These are phyloP conservation scores for Amazona vittata DNA, from an alignment of 2,113 vertebrate species.

Conservation along the genomic window DNA sequence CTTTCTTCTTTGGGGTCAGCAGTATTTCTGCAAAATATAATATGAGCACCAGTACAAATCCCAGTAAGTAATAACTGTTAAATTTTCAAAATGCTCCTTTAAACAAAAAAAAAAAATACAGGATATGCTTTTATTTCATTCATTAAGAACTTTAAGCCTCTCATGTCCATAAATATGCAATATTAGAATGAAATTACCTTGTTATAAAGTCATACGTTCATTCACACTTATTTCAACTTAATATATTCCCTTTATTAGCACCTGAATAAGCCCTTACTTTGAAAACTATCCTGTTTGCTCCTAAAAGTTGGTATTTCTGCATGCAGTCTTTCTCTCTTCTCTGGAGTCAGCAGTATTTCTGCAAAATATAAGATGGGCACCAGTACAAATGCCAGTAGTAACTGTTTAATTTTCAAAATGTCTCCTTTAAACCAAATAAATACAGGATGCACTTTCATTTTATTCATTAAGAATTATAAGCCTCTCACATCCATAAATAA, in stretches of 20 bases:
- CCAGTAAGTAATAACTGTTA: background rate
- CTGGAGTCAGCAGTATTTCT: constrained; percentile 67
- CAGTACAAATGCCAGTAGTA: background rate
- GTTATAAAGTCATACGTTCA: background rate
- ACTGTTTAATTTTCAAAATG: background rate
- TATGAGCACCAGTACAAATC: background rate
- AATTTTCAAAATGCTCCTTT: background rate
- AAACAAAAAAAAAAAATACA: background rate
- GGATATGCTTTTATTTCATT: background rate
- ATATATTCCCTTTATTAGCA: background rate
- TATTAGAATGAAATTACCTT: background rate
- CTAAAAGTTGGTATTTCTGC: background rate
- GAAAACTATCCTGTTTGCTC: constrained; percentile 18
- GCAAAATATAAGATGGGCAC: constrained; percentile 48
- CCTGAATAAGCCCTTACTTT: background rate
- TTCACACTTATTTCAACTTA: background rate
- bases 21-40: constrained; percentile 69
- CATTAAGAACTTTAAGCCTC: background rate
- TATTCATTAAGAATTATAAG: background rate
- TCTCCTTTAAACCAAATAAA: background rate
- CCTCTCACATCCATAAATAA: background rate
- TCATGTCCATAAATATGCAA: background rate
- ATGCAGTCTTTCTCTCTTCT: background rate
- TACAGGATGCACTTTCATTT: background rate
- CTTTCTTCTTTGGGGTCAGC: constrained; percentile 65